These are phyloP conservation scores for Apamea anceps DNA, from an alignment of 2,888 invertebrate species.

Conservation along the genomic window DNA sequence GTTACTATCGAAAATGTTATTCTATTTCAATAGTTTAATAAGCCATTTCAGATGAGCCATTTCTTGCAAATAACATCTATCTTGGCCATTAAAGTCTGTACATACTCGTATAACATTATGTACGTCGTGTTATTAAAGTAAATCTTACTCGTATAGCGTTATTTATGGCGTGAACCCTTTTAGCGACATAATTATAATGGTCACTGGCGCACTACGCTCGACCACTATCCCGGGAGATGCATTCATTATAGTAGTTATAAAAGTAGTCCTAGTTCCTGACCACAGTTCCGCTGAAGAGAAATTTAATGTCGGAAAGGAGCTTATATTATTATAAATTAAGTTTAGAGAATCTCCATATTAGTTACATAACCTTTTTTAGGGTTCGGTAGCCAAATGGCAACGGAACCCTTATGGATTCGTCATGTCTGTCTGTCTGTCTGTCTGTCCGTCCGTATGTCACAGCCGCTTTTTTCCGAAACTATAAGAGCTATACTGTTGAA, in stretches of 20 bases:
- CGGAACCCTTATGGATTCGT: no score
- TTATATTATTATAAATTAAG: no score
- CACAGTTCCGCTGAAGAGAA: no score
- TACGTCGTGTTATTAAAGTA: constrained; percentile 12
- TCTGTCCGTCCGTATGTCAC: no score
- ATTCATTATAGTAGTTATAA: constrained; percentile 19
- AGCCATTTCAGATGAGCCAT: not conserved
- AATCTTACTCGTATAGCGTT: constrained; percentile 35
- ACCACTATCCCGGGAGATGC: constrained; percentile 43
- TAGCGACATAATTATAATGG: constrained; percentile 28
- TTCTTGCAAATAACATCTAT: not conserved
- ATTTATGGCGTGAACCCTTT: constrained; percentile 48
- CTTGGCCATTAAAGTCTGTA: not conserved
- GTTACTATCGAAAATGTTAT: not conserved
- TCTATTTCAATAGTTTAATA: no score
- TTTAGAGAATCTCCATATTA: no score
- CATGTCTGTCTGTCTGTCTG: no score
- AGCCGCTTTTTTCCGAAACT: no score
- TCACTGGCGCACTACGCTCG: constrained; percentile 9
- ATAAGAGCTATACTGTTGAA: no score
- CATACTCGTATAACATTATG: not conserved
- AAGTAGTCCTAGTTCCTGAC: not conserved
- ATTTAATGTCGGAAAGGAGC: not conserved
- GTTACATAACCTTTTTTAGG: no score
- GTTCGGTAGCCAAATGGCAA: no score